Percentiles rank a stretch among this genome's conserved stretches.
Evolutionary conservation across 2,888 invertebrate genomes (phyloP).

Genomic region (Leucoptera coffeella): DNA sequence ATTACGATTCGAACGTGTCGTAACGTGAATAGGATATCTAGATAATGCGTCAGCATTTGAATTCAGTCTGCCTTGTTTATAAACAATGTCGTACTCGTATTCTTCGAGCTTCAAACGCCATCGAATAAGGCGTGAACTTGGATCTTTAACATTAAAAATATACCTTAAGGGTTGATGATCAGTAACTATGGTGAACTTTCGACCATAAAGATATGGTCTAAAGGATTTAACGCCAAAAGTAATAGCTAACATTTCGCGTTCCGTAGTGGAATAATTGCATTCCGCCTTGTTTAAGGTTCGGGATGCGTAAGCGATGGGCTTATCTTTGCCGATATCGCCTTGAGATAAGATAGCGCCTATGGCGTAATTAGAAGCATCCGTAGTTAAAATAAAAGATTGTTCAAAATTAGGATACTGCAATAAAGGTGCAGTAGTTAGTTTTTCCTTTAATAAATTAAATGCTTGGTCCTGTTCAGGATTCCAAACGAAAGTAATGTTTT

Average conservation of each 20-base stretch:
- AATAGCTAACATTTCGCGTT: conserved; percentile 10
- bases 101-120: conserved; percentile 1
- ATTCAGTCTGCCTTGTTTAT: neutral
- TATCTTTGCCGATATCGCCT: conserved; percentile 4
- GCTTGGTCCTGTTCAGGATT: neutral
- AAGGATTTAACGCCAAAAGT: conserved; percentile 10
- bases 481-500: too few relatives aligned
- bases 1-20: too few relatives aligned
- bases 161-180: neutral
- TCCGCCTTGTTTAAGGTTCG: conserved; percentile 3
- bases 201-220: conserved; percentile 6
- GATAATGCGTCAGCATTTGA: neutral
- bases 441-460: conserved; percentile 6
- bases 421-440: conserved; percentile 8
- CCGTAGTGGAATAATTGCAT: conserved; percentile 6
- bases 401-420: conserved; percentile 8
- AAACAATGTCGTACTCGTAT: neutral
- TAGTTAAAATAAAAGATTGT: conserved; percentile 7
- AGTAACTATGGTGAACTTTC: neutral
- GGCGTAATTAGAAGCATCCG: conserved; percentile 7
- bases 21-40: too few relatives aligned
- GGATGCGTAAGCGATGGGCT: conserved; percentile 4
- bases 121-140: neutral
- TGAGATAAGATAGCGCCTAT: conserved; percentile 3
- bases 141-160: neutral